These are phyloP conservation scores for Lepidocolaptes lacrymiger DNA, from an alignment of 2,797 vertebrate genomes.

Conservation along the genomic window DNA sequence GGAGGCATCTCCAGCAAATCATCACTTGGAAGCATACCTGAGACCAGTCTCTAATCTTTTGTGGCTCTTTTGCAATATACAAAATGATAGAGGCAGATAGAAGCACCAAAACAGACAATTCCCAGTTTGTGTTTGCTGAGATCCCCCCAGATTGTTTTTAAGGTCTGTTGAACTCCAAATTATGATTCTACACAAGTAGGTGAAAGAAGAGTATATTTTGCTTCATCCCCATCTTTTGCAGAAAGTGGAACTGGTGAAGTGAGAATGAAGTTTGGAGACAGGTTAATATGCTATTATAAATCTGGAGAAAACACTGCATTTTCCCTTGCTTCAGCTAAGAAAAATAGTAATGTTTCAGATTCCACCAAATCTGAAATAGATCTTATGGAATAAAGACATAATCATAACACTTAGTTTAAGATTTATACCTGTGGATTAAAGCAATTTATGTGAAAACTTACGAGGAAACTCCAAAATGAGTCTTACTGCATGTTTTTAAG, in stretches of 20 bases:
- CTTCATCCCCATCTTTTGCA: not conserved
- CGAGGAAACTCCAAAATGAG: not conserved
- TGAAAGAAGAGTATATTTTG: not conserved
- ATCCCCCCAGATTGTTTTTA: not conserved
- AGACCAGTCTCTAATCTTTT: not conserved
- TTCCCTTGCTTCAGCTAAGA: not conserved
- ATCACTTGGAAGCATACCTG: not conserved
- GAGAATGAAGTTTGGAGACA: not conserved
- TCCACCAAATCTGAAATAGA: not conserved
- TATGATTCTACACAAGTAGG: not conserved
- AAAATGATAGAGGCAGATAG: not conserved
- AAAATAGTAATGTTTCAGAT: not conserved
- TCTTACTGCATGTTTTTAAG: not conserved
- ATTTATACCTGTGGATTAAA: conserved; percentile 23
- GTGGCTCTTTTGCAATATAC: not conserved
- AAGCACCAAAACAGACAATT: not conserved
- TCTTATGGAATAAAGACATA: conserved; percentile 17
- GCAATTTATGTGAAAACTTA: not conserved
- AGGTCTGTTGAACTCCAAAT: conserved; percentile 7
- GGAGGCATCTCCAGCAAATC: not conserved
- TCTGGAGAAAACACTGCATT: not conserved
- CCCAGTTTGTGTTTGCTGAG: not conserved
- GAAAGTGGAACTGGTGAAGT: not conserved
- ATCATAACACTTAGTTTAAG: not conserved
- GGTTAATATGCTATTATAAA: conserved; percentile 1